Evolutionary conservation across 2,888 invertebrate species (phyloP).

Genomic region (Dugesia japonica): DNA sequence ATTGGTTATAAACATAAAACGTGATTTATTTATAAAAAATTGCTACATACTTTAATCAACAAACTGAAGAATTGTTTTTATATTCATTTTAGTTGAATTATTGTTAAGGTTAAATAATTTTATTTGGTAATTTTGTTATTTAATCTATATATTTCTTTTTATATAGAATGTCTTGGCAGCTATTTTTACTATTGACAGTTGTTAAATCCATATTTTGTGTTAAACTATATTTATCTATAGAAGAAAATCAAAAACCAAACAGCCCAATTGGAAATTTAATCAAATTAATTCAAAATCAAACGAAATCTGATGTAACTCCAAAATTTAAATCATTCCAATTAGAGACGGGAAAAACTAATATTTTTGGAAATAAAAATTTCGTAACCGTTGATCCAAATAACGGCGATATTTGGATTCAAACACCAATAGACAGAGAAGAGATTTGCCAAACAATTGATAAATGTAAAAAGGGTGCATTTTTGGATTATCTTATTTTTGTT

Average conservation of each 20-base stretch:
- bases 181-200: not conserved
- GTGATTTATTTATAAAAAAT: not conserved
- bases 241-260: constrained; percentile 9
- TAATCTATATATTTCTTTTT: not conserved
- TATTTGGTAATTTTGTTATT: not conserved
- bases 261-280: not conserved
- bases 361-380: not conserved
- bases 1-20: not conserved
- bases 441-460: not conserved
- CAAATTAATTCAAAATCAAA: not conserved
- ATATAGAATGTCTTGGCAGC: not conserved
- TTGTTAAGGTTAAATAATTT: not conserved
- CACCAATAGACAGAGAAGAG: not conserved
- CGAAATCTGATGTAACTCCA: not conserved
- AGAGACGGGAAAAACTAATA: not conserved
- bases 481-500: not conserved
- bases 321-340: not conserved
- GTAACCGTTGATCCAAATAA: not conserved
- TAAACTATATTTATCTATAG: not conserved
- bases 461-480: not conserved
- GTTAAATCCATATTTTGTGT: not conserved
- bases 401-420: not conserved
- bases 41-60: not conserved
- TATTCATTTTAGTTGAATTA: not conserved
- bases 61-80: not conserved